phyloP scores from a whole-genome alignment of 2,797 vertebrate genomes.

The Gymnoscopelus braueri region DNA sequence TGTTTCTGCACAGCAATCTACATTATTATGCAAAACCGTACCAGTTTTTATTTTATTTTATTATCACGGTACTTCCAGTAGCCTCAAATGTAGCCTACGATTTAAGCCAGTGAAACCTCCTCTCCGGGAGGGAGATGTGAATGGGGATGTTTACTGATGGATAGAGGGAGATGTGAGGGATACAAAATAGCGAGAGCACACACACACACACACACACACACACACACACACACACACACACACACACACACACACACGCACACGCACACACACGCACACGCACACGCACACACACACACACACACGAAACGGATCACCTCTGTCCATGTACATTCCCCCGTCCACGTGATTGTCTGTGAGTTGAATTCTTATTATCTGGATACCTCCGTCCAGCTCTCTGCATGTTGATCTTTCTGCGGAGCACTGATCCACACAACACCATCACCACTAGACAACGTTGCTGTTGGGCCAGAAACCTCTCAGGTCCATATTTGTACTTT shows the following conservation, averaged over 20 bases:
- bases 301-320: slow-evolving; percentile 4
- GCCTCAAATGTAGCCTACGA: not conserved
- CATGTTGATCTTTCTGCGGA: not conserved
- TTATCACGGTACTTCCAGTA: not conserved
- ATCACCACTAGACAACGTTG: not conserved
- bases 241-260: not conserved
- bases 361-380: slow-evolving; percentile 48
- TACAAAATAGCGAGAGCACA: not conserved
- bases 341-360: slow-evolving; percentile 35
- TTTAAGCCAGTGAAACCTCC: slow-evolving; percentile 1
- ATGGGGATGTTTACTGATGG: slow-evolving; percentile 25
- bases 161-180: slow-evolving; percentile 18
- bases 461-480: too few relatives aligned
- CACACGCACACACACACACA: too few relatives aligned
- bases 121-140: slow-evolving; percentile 6
- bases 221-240: slow-evolving; percentile 18
- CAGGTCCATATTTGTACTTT: too few relatives aligned
- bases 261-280: not conserved
- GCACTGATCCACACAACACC: not conserved
- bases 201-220: slow-evolving; percentile 7
- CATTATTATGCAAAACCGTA: too few relatives aligned
- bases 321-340: not conserved
- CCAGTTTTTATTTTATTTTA: too few relatives aligned
- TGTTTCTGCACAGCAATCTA: too few relatives aligned
- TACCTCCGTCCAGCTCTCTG: slow-evolving; percentile 17